phyloP scores from a whole-genome alignment of 2,797 vertebrate species.

The Diplodus puntazzo region DNA sequence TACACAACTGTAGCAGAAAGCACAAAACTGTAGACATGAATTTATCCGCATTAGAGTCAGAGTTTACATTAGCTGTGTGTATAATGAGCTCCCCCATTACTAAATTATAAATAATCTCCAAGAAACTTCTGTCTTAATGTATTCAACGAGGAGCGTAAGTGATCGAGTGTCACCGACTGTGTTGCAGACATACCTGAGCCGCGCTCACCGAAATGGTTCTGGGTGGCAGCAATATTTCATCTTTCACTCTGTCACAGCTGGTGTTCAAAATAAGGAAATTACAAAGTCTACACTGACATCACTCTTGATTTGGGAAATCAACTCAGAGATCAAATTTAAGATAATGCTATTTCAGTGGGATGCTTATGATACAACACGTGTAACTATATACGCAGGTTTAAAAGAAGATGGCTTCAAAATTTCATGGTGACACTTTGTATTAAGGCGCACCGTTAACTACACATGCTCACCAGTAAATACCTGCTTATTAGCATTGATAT shows the following conservation, averaged over 20 bases:
- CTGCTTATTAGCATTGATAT: too few relatives aligned
- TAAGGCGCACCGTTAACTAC: too few relatives aligned
- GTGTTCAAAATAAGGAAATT: constrained; percentile 22
- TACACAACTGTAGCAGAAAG: constrained; percentile 51
- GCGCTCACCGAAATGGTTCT: constrained; percentile 7
- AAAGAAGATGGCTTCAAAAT: not conserved
- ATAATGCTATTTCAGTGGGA: constrained; percentile 14
- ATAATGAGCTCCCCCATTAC: constrained; percentile 54
- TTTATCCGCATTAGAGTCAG: constrained; percentile 68
- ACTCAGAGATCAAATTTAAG: constrained; percentile 16
- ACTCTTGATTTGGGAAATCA: not conserved
- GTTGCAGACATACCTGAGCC: constrained; percentile 31
- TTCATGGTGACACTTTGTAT: too few relatives aligned
- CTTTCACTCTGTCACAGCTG: constrained; percentile 7
- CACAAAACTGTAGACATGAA: constrained; percentile 52
- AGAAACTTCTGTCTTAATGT: constrained; percentile 51
- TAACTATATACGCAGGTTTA: not conserved
- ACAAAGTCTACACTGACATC: not conserved
- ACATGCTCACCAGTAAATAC: too few relatives aligned
- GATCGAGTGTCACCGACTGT: constrained; percentile 32
- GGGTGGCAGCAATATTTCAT: constrained; percentile 8
- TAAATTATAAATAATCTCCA: constrained; percentile 61
- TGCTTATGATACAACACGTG: not conserved
- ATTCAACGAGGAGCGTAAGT: constrained; percentile 44
- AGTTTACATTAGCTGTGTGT: constrained; percentile 63